Conservation (phyloP, 2,797 vertebrate species). For the Potorous gilbertii region DNA sequence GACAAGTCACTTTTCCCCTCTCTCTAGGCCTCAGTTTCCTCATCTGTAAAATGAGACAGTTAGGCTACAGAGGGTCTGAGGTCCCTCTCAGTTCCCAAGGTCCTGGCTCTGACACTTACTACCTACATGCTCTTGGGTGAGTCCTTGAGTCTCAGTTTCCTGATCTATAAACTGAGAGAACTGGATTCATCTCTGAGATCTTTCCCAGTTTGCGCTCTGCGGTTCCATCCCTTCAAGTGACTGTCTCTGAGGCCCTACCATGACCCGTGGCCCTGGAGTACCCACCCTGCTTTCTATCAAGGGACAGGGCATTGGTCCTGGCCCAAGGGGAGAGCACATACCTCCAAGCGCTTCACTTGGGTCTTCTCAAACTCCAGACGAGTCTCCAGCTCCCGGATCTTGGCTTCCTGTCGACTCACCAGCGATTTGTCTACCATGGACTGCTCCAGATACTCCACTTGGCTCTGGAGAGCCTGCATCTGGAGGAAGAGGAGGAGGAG, state of each 20-base stretch:
- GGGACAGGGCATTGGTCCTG: fast-evolving
- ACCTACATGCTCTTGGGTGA: not conserved
- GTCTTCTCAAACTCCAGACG: conserved; percentile 98
- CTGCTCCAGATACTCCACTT: conserved; percentile 96
- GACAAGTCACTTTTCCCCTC: not conserved
- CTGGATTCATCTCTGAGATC: not conserved
- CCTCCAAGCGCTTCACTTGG: conserved; percentile 97
- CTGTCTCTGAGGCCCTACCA: not conserved
- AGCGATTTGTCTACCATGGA: conserved; percentile 98
- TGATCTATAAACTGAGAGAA: not conserved
- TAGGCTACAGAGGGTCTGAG: not conserved
- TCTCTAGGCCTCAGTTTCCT: not conserved
- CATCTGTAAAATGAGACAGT: not conserved
- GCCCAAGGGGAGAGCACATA: conserved; percentile 73
- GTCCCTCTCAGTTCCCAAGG: not conserved
- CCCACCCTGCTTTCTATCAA: not conserved
- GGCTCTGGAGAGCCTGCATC: conserved; percentile 96
- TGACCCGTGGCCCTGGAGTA: not conserved
- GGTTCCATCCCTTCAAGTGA: too few relatives aligned
- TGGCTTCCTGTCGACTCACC: conserved; percentile 96
- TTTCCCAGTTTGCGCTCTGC: not conserved
- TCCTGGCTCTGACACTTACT: not conserved
- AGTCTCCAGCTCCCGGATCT: conserved; percentile 95
- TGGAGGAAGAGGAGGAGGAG: conserved; percentile 70
- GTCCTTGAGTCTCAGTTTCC: not conserved